phyloP scores from a whole-genome alignment of 2,888 invertebrate genomes.

The Invenusta paracnida region DNA sequence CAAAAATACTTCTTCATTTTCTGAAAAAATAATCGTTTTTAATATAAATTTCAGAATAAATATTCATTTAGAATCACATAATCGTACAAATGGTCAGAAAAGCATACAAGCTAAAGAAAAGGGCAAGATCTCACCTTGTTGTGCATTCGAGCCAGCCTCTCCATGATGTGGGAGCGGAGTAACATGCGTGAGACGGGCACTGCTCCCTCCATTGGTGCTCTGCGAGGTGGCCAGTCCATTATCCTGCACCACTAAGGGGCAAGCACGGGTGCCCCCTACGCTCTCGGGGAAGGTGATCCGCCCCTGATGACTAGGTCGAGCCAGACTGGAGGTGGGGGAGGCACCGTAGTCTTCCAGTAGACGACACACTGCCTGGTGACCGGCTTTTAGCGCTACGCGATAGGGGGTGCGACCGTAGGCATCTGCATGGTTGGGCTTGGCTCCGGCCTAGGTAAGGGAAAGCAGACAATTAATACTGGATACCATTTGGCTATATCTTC shows the following conservation, averaged over 20 bases:
- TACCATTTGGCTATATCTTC: too few relatives aligned
- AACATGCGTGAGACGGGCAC: background rate
- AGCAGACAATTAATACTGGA: too few relatives aligned
- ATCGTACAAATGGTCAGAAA: too few relatives aligned
- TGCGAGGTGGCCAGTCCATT: background rate
- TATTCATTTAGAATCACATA: too few relatives aligned
- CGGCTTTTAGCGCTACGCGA: slow-evolving; percentile 16
- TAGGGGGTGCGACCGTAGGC: slow-evolving; percentile 57
- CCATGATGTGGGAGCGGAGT: background rate
- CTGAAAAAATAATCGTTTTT: too few relatives aligned
- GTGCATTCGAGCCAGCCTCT: background rate
- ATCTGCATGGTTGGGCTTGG: slow-evolving; percentile 61
- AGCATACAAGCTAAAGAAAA: too few relatives aligned
- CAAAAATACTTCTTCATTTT: too few relatives aligned
- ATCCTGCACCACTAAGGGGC: background rate
- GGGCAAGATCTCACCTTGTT: background rate
- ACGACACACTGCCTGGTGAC: background rate
- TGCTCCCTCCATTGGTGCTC: background rate
- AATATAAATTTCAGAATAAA: too few relatives aligned
- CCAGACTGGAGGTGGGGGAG: background rate
- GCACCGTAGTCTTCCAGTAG: slow-evolving; percentile 8
- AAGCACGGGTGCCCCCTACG: background rate
- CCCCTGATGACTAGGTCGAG: background rate
- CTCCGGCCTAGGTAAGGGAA: too few relatives aligned
- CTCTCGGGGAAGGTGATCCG: background rate